Evolutionary conservation across 2,888 invertebrate genomes (phyloP).

Genomic region (Pandemis cinnamomeana): DNA sequence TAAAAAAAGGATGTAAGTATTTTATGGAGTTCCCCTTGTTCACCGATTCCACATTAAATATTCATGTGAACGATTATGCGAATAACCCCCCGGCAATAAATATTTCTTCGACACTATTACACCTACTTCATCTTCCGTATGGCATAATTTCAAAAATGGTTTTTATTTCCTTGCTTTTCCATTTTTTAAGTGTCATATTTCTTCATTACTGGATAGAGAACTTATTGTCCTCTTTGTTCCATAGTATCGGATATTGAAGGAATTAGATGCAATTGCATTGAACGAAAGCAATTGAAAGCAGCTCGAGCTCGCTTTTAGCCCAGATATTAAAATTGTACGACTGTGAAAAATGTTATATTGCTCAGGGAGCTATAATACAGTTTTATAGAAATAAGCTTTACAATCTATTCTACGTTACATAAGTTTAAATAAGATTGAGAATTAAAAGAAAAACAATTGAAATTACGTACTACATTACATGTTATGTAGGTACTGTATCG

Average conservation of each 20-base stretch:
- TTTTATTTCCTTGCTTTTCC: conserved; percentile 20
- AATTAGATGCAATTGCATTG: conserved; percentile 76
- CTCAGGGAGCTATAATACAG: neutral
- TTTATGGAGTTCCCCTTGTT: neutral
- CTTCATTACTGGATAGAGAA: conserved; percentile 32
- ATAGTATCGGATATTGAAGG: conserved; percentile 60
- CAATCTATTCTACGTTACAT: no score
- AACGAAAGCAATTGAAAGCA: conserved; percentile 61
- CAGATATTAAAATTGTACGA: conserved; percentile 12
- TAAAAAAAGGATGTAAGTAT: neutral
- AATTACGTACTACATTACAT: no score
- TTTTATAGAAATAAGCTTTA: neutral
- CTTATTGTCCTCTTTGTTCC: conserved; percentile 43
- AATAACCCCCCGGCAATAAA: neutral
- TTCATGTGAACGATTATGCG: neutral
- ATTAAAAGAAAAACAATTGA: no score
- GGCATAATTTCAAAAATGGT: neutral
- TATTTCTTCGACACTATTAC: neutral
- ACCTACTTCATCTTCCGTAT: neutral
- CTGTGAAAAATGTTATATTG: conserved; percentile 3
- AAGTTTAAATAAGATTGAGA: no score
- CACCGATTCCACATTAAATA: neutral
- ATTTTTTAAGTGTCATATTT: conserved; percentile 9
- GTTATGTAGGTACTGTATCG: no score
- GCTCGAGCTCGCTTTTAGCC: conserved; percentile 39